Evolutionary conservation across 2,888 invertebrate species (phyloP), one percentile per base, ranked within the genome.

Genomic region (Hemithea aestivaria): DNA sequence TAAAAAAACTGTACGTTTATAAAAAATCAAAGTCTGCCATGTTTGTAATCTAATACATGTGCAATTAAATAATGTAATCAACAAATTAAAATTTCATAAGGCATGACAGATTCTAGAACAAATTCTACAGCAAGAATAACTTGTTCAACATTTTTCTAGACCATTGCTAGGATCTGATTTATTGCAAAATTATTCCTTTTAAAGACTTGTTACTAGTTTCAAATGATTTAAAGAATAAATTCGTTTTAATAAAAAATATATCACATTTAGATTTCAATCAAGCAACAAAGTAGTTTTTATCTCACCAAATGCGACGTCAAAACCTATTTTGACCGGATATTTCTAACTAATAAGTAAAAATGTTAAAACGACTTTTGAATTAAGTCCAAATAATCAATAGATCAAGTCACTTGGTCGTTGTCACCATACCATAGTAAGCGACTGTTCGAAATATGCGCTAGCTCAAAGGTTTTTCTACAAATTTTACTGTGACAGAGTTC

Each of bases 141-240:
- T 7, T 26, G 34, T 10, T 33, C 25, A 21, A 28, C 27, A 27
- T 31, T 37, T 36, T 30, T 27, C 22, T n/a, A 27, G 12, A 27
- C 20, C 5, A 4, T 12, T 10, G 23, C 10, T 32, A 22, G 24
- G 23, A 28, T 32, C 11, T 12, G 22, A 39, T 25, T 27, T 10
- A 40, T 46, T 46, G 43, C 39, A 27, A 38, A 35, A 47, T 32
- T 30, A 25, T 10, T 32, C 30, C 25, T 25, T 35, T 20, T 20
- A 21, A 33, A 8, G 29, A n/a, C n/a, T n/a, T n/a, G n/a, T 27
- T 12, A 10, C 34, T 25, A 35, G 29, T 21, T 16, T 24, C 20
- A 12, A 20, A 8, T 2, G 12, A 7, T 1, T 16, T 20, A 2
- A 32, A 10, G n/a, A 12, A 21, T 16, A 7, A n/a, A 34, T 29